Conservation (phyloP, 2,888 invertebrate genomes). For the Aleiodes leptofemur region DNA sequence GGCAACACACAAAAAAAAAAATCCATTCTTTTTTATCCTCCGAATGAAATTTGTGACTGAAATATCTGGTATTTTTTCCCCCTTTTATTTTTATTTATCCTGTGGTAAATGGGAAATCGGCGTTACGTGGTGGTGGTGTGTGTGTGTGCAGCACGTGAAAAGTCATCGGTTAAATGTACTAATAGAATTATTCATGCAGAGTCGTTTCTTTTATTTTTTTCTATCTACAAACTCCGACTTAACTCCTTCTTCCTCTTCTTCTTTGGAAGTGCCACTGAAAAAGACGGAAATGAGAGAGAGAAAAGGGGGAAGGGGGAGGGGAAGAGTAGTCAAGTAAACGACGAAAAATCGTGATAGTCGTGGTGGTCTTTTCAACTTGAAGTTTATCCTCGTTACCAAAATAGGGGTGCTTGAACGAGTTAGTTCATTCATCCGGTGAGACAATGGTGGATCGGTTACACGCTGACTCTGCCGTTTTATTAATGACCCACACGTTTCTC, state of each 20-base stretch:
- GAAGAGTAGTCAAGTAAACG: not conserved
- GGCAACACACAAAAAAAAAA: constrained; percentile 1
- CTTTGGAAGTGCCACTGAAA: not conserved
- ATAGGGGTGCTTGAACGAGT: constrained; percentile 55
- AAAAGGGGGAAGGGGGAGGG: too few relatives aligned
- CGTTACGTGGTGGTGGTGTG: not conserved
- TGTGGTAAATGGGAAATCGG: constrained; percentile 1
- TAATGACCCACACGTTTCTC: constrained; percentile 62
- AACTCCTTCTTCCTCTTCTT: not conserved
- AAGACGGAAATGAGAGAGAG: constrained; percentile 15
- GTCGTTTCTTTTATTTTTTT: not conserved
- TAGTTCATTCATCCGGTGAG: constrained; percentile 68
- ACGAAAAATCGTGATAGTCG: constrained; percentile 20
- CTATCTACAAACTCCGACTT: too few relatives aligned
- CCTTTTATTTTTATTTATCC: constrained; percentile 1
- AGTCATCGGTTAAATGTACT: constrained; percentile 1
- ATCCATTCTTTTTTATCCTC: not conserved
- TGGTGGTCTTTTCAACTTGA: constrained; percentile 9
- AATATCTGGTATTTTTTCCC: not conserved
- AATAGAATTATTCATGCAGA: constrained; percentile 19
- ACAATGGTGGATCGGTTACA: constrained; percentile 69
- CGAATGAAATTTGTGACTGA: constrained; percentile 4
- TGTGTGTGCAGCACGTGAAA: not conserved
- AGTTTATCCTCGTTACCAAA: constrained; percentile 30
- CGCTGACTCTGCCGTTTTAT: constrained; percentile 68